Evolutionary conservation across 1,140 invertebrate species (phyloP).

Genomic region (Caenorhabditis remanei): DNA sequence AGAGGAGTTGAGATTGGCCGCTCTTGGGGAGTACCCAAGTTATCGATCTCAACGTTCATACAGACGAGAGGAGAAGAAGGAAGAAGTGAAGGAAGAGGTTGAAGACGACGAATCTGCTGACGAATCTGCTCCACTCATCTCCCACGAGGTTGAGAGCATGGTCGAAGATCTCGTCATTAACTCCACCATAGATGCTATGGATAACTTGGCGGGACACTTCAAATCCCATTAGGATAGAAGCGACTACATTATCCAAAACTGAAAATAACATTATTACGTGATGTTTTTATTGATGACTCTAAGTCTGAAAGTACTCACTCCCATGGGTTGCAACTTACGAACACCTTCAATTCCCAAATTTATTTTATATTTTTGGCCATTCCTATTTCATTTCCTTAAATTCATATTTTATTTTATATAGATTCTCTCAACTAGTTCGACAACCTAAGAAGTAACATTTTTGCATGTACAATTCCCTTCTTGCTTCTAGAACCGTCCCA

Average conservation of each 20-base stretch:
- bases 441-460: too few species aligned
- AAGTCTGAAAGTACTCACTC: too few species aligned
- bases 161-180: conserved; percentile 26
- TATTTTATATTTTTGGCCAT: too few species aligned
- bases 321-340: too few species aligned
- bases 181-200: conserved; percentile 15
- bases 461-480: not conserved
- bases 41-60: not conserved
- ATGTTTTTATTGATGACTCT: not conserved
- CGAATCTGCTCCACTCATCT: not conserved
- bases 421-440: too few species aligned
- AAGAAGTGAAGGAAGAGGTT: not conserved
- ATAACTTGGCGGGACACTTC: not conserved
- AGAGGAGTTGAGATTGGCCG: conserved; percentile 22
- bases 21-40: conserved; percentile 11
- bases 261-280: not conserved
- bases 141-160: conserved; percentile 24
- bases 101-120: conserved; percentile 19
- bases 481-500: not conserved
- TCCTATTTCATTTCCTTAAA: too few species aligned
- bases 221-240: not conserved
- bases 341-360: too few species aligned
- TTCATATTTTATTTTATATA: too few species aligned
- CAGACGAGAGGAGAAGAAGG: not conserved
- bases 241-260: too few species aligned